phyloP scores from a whole-genome alignment of 2,888 invertebrate species.

The Latrodectus hesperus region DNA sequence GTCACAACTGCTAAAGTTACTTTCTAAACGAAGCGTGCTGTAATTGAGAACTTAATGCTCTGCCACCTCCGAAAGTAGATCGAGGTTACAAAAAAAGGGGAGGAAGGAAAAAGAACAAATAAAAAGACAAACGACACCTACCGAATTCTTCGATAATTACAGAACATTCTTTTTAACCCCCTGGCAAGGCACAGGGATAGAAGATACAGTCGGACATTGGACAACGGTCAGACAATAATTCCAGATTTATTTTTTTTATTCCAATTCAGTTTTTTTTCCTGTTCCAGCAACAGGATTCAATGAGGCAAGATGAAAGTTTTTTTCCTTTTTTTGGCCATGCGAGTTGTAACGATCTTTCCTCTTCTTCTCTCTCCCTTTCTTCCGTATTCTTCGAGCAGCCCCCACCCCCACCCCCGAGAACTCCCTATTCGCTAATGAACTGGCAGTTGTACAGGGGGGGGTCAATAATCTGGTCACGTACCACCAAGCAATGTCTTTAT shows the following conservation, averaged over 20 bases:
- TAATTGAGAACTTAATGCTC: slow-evolving; percentile 50
- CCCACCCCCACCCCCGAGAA: not conserved
- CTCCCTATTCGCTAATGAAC: slow-evolving; percentile 45
- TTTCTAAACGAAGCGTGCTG: slow-evolving; percentile 37
- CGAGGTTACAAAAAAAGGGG: not conserved
- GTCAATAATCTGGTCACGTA: slow-evolving; percentile 61
- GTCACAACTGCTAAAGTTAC: slow-evolving; percentile 33
- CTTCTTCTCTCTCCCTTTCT: slow-evolving; percentile 11
- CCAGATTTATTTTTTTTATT: slow-evolving; percentile 18
- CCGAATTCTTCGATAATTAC: slow-evolving; percentile 51
- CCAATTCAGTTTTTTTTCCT: slow-evolving; percentile 3
- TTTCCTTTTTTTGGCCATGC: slow-evolving; percentile 9
- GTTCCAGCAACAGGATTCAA: slow-evolving; percentile 53
- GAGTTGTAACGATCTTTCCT: slow-evolving; percentile 36
- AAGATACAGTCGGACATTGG: slow-evolving; percentile 4
- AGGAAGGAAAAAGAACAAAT: not conserved
- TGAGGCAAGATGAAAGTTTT: slow-evolving; percentile 59
- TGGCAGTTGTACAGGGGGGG: slow-evolving; percentile 33
- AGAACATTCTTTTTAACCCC: slow-evolving; percentile 39
- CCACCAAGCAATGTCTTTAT: slow-evolving; percentile 37
- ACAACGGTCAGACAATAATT: slow-evolving; percentile 60
- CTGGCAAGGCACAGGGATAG: not conserved
- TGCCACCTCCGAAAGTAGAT: not conserved
- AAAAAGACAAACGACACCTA: slow-evolving; percentile 9
- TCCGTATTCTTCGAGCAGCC: not conserved